Evolutionary conservation across 1,140 invertebrate genomes (phyloP), one percentile per base, ranked within the genome.

Genomic region (Colletes latitarsis): DNA sequence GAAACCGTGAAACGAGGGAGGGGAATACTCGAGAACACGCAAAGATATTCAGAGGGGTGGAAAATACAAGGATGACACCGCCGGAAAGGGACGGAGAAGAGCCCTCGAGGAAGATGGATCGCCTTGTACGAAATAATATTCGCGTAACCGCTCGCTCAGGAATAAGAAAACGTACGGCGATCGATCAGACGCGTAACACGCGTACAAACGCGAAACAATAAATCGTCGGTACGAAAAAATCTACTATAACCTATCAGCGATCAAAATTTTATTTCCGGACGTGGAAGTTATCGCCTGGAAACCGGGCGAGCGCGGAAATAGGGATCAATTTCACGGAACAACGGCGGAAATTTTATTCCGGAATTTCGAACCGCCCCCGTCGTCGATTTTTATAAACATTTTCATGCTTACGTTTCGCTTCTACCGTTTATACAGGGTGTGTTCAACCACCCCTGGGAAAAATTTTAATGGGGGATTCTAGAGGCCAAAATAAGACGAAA

Each of bases 201-300:
- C 55, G n/a, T n/a, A n/a, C n/a, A n/a, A 8, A 6, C 57, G 8
- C 21, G 21, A 58, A 57, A 57, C n/a, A n/a, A 39, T 39, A 55
- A 41, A 55, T 49, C 21, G 14, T n/a, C 43, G 6, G 41, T 10
- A 43, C 52, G 43, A 0, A 39, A 12, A 19, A 39, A 10, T 30
- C 15, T 19, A 5, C 2, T n/a, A 21, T 60, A 30, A 17, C 10
- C 58, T 9, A 8, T 49, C 6, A 3, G 0, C 15, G 10, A 52
- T 63, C 52, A 63, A 63, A 63, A 74, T 74, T 63, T 49, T 9
- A 63, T 57, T 70, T 57, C 30, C 68, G 3, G 10, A 10, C 30
- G 68, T 4, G 17, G 6, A 58, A 63, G 46, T 63, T 49, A 62
- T 62, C 39, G 19, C 15, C 5, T 4, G 4, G 57, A 6, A 14